These are phyloP conservation scores for Phrynocephalus vlangalii DNA, from an alignment of 2,797 vertebrate genomes.

Conservation along the genomic window DNA sequence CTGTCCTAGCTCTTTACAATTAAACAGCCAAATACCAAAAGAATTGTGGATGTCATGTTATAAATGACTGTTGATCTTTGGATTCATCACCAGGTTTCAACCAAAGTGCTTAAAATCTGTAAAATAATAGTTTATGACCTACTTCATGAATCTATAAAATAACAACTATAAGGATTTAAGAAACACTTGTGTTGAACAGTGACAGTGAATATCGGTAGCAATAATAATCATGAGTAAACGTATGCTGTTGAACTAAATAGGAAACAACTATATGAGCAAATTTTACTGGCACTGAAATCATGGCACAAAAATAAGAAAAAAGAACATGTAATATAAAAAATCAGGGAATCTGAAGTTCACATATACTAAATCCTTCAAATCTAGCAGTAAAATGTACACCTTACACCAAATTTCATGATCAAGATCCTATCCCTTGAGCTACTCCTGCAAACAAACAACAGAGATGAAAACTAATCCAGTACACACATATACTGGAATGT, in stretches of 20 bases:
- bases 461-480: not conserved
- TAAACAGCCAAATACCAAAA: too few species aligned
- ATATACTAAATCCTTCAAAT: too few species aligned
- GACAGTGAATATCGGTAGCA: not conserved
- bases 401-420: not conserved
- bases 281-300: not conserved
- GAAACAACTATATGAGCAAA: not conserved
- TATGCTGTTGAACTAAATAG: not conserved
- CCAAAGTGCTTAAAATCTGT: not conserved
- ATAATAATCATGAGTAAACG: not conserved
- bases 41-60: not conserved
- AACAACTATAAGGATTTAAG: not conserved
- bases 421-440: not conserved
- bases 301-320: not conserved
- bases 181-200: not conserved
- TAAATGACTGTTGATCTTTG: not conserved
- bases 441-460: not conserved
- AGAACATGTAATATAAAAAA: not conserved
- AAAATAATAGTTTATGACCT: constrained; percentile 1
- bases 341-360: not conserved
- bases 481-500: not conserved
- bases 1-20: too few species aligned
- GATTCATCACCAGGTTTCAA: not conserved
- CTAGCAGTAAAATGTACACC: too few species aligned
- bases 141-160: not conserved